phyloP scores from a whole-genome alignment of 2,797 vertebrate genomes.

The Clamator glandarius region DNA sequence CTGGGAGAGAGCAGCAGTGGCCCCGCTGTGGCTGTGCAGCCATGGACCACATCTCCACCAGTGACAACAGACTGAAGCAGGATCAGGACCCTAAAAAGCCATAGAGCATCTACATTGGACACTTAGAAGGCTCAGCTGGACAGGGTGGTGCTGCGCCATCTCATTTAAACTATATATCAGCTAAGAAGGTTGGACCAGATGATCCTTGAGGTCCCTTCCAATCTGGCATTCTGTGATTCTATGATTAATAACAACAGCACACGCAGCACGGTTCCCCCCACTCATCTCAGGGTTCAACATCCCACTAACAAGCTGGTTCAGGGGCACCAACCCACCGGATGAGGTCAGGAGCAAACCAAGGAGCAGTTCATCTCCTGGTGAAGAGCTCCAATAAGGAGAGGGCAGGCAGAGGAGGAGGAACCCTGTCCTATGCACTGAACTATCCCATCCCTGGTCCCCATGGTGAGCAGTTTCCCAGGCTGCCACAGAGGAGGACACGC shows the following conservation, averaged over 20 bases:
- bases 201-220: too few species aligned
- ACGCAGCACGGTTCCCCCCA: fast-evolving
- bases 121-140: too few species aligned
- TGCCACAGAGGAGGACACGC: neutral
- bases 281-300: neutral
- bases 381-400: neutral
- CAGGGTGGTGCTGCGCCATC: too few species aligned
- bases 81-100: neutral
- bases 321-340: too few species aligned
- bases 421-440: neutral
- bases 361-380: neutral
- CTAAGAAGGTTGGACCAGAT: too few species aligned
- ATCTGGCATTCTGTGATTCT: too few species aligned
- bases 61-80: neutral
- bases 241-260: neutral
- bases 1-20: fast-evolving
- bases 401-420: neutral
- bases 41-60: neutral
- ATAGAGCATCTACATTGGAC: neutral
- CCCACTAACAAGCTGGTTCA: fast-evolving
- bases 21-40: neutral
- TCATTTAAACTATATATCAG: too few species aligned
- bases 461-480: fast-evolving
- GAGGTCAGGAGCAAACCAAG: neutral
- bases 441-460: neutral